Conservation (phyloP, 2,888 invertebrate species). For the Cyclophora albipunctata region DNA sequence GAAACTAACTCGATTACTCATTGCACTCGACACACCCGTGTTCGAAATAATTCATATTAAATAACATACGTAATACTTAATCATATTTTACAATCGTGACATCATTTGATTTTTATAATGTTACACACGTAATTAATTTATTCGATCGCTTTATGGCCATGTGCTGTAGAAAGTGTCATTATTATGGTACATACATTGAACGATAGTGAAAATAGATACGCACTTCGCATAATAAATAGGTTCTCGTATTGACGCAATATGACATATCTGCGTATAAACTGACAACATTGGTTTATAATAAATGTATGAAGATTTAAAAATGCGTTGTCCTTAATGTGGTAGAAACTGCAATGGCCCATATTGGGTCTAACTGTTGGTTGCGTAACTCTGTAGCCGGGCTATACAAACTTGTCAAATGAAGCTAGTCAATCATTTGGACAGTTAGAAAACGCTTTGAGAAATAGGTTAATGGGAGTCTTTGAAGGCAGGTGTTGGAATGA, state of each 20-base stretch:
- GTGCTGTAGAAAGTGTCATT: conserved; percentile 62
- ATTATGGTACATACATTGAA: conserved; percentile 49
- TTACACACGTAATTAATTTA: conserved; percentile 33
- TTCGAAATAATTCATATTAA: conserved; percentile 1
- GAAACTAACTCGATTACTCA: too few species aligned
- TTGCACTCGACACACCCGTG: too few species aligned
- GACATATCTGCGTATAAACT: conserved; percentile 7
- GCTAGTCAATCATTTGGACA: conserved; percentile 4
- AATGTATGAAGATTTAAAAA: conserved; percentile 7
- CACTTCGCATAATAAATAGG: conserved; percentile 45
- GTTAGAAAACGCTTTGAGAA: neutral
- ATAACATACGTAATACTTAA: conserved; percentile 3
- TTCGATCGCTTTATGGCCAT: conserved; percentile 34
- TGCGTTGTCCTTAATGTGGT: conserved; percentile 13
- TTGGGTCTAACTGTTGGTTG: neutral
- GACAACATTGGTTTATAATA: conserved; percentile 4
- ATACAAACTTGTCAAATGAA: neutral
- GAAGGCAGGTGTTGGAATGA: too few species aligned
- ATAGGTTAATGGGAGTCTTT: too few species aligned
- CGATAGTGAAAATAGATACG: conserved; percentile 64
- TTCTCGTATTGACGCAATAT: conserved; percentile 29
- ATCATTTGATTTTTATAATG: conserved; percentile 27
- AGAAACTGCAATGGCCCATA: conserved; percentile 18
- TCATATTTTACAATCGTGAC: conserved; percentile 26
- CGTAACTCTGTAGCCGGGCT: conserved; percentile 2